Conservation (phyloP, 2,797 vertebrate genomes). For the Fundulus diaphanus region DNA sequence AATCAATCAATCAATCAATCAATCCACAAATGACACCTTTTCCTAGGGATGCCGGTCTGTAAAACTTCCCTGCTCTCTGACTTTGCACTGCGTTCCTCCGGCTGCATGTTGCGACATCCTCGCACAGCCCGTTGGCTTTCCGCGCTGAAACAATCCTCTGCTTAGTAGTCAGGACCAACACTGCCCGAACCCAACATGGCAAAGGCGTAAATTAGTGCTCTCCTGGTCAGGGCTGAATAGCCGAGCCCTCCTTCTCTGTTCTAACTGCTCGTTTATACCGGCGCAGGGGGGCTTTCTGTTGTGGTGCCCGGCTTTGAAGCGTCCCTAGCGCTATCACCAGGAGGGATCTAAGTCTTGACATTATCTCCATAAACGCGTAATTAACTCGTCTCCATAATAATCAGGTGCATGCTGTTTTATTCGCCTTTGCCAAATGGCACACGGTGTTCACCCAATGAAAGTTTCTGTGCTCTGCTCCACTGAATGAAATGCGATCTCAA, state of each 20-base stretch:
- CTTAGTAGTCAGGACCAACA: conserved; percentile 85
- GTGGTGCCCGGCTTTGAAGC: conserved; percentile 36
- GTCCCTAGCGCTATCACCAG: conserved; percentile 44
- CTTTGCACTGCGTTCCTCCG: conserved; percentile 43
- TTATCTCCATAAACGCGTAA: neutral
- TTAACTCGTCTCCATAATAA: neutral
- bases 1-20: neutral
- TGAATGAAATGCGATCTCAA: neutral
- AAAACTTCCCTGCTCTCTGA: neutral
- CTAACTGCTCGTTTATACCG: conserved; percentile 60
- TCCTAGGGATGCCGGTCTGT: conserved; percentile 30
- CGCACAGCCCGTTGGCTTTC: conserved; percentile 60
- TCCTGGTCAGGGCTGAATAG: conserved; percentile 76
- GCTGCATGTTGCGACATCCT: conserved; percentile 73
- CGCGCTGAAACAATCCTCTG: conserved; percentile 81
- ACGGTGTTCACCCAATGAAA: neutral
- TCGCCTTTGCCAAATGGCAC: neutral
- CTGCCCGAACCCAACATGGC: conserved; percentile 79
- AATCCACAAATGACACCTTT: conserved; percentile 6
- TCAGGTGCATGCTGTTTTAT: too few relatives aligned
- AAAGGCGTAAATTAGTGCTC: conserved; percentile 85
- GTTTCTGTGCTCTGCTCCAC: neutral
- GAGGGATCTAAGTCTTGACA: conserved; percentile 17
- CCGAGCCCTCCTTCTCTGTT: conserved; percentile 60
- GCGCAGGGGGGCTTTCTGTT: conserved; percentile 45